Conservation (phyloP, 2,797 vertebrate species). For the Pseudochromis fuscus region DNA sequence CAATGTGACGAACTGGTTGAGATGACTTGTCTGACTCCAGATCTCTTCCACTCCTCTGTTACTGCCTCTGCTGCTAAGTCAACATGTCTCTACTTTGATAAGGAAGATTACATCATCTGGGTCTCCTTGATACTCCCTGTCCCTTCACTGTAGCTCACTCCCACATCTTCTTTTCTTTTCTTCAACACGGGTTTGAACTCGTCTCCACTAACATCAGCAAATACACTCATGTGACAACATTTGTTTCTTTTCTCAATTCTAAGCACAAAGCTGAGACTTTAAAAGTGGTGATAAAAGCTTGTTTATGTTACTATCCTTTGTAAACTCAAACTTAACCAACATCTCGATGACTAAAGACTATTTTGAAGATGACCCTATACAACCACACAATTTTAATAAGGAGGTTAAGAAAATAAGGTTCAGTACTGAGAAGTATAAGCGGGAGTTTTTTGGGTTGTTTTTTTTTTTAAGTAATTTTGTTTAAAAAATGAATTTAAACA, state of each 20-base stretch:
- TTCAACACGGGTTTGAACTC: slow-evolving; percentile 11
- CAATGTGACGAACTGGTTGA: slow-evolving; percentile 33
- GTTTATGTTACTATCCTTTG: not conserved
- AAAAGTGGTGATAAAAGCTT: not conserved
- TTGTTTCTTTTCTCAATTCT: not conserved
- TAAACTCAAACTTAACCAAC: not conserved
- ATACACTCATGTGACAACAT: not conserved
- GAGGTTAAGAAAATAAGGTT: not conserved
- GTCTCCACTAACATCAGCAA: not conserved
- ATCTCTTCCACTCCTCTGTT: slow-evolving; percentile 16
- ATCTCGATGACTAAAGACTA: not conserved
- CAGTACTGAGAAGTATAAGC: not conserved
- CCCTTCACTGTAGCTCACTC: slow-evolving; percentile 13
- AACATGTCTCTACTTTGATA: slow-evolving; percentile 37
- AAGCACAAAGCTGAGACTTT: not conserved
- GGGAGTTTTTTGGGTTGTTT: too few species aligned
- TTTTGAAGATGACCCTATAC: not conserved
- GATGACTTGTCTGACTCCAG: slow-evolving; percentile 40
- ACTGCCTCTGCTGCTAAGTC: slow-evolving; percentile 20
- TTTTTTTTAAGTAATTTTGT: not conserved
- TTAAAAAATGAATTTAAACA: not conserved
- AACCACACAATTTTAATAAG: not conserved
- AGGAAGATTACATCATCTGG: slow-evolving; percentile 11
- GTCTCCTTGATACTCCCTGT: slow-evolving; percentile 12
- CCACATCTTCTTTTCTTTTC: not conserved